Conservation (phyloP, 2,888 invertebrate species). For the Pseudococcus viburni region DNA sequence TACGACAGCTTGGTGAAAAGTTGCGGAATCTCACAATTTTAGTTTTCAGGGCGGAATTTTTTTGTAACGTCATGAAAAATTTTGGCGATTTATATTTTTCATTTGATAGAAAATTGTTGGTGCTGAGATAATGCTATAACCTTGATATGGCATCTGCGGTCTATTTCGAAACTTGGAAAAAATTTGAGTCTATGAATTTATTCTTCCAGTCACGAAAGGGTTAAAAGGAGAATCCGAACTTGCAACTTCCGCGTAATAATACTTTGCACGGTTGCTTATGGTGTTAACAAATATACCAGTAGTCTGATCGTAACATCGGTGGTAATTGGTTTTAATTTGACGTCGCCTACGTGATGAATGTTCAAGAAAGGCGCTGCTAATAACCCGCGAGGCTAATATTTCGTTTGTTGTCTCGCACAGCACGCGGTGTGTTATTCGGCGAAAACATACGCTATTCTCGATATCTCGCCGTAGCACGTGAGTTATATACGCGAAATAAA, state of each 20-base stretch:
- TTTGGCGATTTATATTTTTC: neutral
- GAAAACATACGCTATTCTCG: conserved; percentile 22
- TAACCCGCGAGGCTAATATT: conserved; percentile 53
- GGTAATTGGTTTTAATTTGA: conserved; percentile 50
- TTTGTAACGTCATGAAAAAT: neutral
- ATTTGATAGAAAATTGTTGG: neutral
- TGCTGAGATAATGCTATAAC: neutral
- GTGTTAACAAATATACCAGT: conserved; percentile 1
- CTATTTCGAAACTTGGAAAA: neutral
- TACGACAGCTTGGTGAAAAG: neutral
- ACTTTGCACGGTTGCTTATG: neutral
- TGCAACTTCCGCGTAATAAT: neutral
- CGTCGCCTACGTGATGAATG: conserved; percentile 50
- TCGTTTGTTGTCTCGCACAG: conserved; percentile 45
- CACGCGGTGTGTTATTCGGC: conserved; percentile 28
- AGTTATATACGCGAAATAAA: conserved; percentile 28
- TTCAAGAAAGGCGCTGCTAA: conserved; percentile 41
- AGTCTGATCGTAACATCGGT: conserved; percentile 15
- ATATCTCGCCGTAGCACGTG: conserved; percentile 34
- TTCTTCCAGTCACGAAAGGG: neutral
- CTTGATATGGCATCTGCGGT: neutral
- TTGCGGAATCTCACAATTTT: neutral
- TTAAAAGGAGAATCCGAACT: neutral
- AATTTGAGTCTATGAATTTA: neutral
- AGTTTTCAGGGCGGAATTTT: neutral